These are phyloP conservation scores for Heliconius hewitsoni DNA, from an alignment of 1,140 invertebrate species.

Conservation along the genomic window DNA sequence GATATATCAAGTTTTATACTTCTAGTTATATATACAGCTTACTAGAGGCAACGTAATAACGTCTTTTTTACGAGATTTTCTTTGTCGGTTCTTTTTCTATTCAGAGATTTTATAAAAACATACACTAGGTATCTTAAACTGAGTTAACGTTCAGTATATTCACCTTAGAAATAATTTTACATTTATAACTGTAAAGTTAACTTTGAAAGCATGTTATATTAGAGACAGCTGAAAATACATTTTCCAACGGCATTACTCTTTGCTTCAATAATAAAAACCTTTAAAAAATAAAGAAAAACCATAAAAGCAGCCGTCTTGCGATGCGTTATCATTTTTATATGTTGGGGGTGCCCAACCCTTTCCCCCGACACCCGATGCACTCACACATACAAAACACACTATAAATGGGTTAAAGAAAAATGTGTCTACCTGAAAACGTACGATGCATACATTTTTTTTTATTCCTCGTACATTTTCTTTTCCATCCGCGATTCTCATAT, in stretches of 20 bases:
- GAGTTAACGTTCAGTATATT: conserved; percentile 2
- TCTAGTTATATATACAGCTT: not conserved
- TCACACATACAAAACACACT: conserved; percentile 62
- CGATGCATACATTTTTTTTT: conserved; percentile 77
- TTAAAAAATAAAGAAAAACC: conserved; percentile 81
- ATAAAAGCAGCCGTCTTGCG: conserved; percentile 81
- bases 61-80: not conserved
- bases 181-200: conserved; percentile 7
- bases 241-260: conserved; percentile 54
- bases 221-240: conserved; percentile 36
- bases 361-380: conserved; percentile 61
- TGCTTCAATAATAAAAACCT: conserved; percentile 76
- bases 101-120: conserved; percentile 2
- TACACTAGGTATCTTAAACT: not conserved
- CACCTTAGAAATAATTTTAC: conserved; percentile 3
- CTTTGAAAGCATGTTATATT: conserved; percentile 25
- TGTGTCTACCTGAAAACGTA: conserved; percentile 81
- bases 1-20: not conserved
- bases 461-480: conserved; percentile 79
- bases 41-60: not conserved
- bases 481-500: conserved; percentile 81
- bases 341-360: conserved; percentile 65
- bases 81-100: not conserved
- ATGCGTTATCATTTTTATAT: conserved; percentile 82
- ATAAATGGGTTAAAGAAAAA: conserved; percentile 82